phyloP scores from a whole-genome alignment of 1,140 invertebrate species.

The Bombus terrestris region DNA sequence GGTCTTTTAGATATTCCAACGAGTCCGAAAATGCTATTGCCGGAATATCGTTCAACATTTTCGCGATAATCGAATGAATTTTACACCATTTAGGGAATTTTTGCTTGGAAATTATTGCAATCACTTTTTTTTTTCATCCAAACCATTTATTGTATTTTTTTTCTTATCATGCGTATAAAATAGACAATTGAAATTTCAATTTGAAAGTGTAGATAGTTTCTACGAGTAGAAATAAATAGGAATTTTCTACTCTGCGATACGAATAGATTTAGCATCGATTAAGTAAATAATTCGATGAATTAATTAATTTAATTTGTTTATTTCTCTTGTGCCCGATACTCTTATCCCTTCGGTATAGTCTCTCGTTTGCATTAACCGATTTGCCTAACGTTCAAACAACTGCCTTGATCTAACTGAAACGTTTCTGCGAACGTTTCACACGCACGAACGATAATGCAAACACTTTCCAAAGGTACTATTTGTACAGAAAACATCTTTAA shows the following conservation, averaged over 20 bases:
- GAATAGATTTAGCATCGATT: neutral
- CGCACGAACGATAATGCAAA: neutral
- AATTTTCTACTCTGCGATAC: neutral
- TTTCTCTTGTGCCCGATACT: no score
- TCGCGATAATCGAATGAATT: neutral
- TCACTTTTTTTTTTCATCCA: no score
- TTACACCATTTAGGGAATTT: neutral
- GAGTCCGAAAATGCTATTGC: neutral
- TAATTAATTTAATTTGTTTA: no score
- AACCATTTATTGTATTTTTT: neutral
- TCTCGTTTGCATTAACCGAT: neutral
- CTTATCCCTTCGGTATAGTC: neutral
- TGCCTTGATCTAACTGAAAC: neutral
- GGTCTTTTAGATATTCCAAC: neutral
- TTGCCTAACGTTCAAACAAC: neutral
- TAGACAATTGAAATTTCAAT: no score
- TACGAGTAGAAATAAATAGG: neutral
- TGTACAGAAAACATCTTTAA: slow-evolving; percentile 7
- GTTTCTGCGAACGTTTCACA: neutral
- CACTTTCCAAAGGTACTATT: neutral
- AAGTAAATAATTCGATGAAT: no score
- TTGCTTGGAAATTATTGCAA: neutral
- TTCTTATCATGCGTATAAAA: neutral
- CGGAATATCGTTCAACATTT: neutral
- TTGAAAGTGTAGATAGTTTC: no score